phyloP scores from a whole-genome alignment of 2,888 invertebrate genomes.

The Archips crataeganus region DNA sequence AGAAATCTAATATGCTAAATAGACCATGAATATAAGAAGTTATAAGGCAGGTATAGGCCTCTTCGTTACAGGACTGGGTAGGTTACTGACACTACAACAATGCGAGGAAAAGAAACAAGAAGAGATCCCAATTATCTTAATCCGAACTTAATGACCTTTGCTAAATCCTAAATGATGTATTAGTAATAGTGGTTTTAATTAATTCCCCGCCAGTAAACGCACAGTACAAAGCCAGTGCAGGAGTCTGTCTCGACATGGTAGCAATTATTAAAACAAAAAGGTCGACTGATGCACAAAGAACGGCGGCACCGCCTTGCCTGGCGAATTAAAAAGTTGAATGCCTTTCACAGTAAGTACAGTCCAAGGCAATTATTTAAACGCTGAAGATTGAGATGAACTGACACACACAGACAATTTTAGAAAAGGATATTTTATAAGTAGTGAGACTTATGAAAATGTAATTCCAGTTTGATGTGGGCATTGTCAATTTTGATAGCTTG shows the following conservation, averaged over 20 bases:
- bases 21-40: no score
- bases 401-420: not conserved
- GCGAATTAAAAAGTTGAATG: constrained; percentile 80
- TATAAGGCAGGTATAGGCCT: no score
- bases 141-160: not conserved
- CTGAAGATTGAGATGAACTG: not conserved
- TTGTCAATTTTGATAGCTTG: no score
- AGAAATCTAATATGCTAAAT: not conserved
- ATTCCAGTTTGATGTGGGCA: no score
- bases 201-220: not conserved
- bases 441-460: no score
- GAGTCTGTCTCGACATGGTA: constrained; percentile 24
- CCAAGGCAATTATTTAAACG: not conserved
- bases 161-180: not conserved
- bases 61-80: no score
- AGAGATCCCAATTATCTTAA: not conserved
- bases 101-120: no score
- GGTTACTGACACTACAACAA: no score
- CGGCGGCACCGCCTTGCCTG: constrained; percentile 71
- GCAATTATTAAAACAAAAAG: constrained; percentile 48
- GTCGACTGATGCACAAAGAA: constrained; percentile 67
- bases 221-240: not conserved
- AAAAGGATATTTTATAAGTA: no score
- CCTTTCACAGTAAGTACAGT: constrained; percentile 12
- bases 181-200: not conserved